phyloP scores from a whole-genome alignment of 1,140 invertebrate genomes.

The Megathymus violae region DNA sequence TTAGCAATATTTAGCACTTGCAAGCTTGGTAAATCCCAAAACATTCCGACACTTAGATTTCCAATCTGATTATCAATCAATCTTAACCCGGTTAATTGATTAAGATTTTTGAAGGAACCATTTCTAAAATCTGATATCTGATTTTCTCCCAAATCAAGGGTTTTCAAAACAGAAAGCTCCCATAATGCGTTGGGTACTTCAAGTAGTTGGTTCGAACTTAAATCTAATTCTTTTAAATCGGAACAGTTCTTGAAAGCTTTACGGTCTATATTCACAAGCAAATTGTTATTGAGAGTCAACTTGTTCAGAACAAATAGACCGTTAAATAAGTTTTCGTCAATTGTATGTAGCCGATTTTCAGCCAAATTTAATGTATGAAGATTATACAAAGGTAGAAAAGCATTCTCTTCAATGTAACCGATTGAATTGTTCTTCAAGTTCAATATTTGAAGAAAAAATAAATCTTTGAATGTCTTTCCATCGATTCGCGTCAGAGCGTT shows the following conservation, averaged over 20 bases:
- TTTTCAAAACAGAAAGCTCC: slow-evolving; percentile 92
- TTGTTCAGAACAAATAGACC: slow-evolving; percentile 94
- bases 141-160: slow-evolving; percentile 94
- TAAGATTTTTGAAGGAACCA: slow-evolving; percentile 92
- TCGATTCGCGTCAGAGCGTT: slow-evolving; percentile 93
- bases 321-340: slow-evolving; percentile 92
- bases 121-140: slow-evolving; percentile 91
- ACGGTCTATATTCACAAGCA: slow-evolving; percentile 89
- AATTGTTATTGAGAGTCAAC: slow-evolving; percentile 93
- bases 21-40: slow-evolving; percentile 91
- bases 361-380: slow-evolving; percentile 93
- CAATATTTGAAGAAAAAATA: slow-evolving; percentile 94
- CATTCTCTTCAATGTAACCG: slow-evolving; percentile 93
- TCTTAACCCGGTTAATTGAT: slow-evolving; percentile 92
- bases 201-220: slow-evolving; percentile 93
- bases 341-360: slow-evolving; percentile 91
- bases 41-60: slow-evolving; percentile 92
- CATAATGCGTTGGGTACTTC: slow-evolving; percentile 92
- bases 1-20: slow-evolving; percentile 94
- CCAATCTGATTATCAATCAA: slow-evolving; percentile 94
- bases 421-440: slow-evolving; percentile 95
- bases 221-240: slow-evolving; percentile 93
- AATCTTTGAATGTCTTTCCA: slow-evolving; percentile 93
- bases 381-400: slow-evolving; percentile 94
- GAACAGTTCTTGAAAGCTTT: slow-evolving; percentile 95